Conservation (phyloP, 1,140 invertebrate species). For the Anastatus disparis region DNA sequence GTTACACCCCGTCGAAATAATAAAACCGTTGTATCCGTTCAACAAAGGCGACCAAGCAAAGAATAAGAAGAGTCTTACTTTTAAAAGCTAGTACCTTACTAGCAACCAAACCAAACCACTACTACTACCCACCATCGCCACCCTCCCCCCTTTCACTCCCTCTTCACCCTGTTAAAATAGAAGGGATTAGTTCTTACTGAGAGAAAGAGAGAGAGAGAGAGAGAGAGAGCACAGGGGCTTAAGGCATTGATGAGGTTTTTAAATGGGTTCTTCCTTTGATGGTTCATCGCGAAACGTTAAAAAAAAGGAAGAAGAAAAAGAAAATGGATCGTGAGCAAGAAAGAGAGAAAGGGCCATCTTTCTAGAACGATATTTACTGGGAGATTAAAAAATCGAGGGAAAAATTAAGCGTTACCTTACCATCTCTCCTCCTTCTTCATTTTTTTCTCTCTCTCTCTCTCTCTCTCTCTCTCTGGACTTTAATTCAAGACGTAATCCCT, state of each 20-base stretch:
- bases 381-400: conserved; percentile 69
- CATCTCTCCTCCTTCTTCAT: conserved; percentile 42
- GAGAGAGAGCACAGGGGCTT: conserved; percentile 66
- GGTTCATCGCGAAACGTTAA: conserved; percentile 40
- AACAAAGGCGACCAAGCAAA: conserved; percentile 58
- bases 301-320: conserved; percentile 40
- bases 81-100: conserved; percentile 60
- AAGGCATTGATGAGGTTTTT: conserved; percentile 70
- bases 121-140: background rate
- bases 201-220: too few relatives aligned
- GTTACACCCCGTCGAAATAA: conserved; percentile 55
- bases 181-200: conserved; percentile 67
- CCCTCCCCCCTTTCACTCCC: conserved; percentile 24
- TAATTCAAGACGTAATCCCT: conserved; percentile 64
- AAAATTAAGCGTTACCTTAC: conserved; percentile 68
- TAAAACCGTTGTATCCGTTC: conserved; percentile 64
- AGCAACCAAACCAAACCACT: background rate
- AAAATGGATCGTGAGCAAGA: conserved; percentile 42
- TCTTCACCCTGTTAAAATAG: conserved; percentile 63
- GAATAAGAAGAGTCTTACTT: conserved; percentile 59
- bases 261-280: conserved; percentile 69
- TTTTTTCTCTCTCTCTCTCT: too few relatives aligned
- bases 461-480: conserved; percentile 52
- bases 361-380: conserved; percentile 66
- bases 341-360: conserved; percentile 40